These are phyloP conservation scores for Temnothorax curvispinosus DNA, from an alignment of 1,140 invertebrate species.

Conservation along the genomic window DNA sequence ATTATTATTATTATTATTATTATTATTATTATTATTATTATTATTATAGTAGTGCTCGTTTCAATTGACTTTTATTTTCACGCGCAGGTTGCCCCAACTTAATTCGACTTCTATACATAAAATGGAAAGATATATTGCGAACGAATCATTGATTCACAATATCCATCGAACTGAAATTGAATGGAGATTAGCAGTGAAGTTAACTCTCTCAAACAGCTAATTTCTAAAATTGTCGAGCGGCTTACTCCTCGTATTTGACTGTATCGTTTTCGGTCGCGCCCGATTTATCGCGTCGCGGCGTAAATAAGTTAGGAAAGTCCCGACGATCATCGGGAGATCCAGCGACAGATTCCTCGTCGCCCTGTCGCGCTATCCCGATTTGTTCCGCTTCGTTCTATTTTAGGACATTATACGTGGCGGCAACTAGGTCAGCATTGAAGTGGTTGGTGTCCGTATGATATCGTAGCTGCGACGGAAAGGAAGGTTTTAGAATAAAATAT, in stretches of 20 bases:
- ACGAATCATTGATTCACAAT: neutral
- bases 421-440: constrained; percentile 39
- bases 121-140: too few species aligned
- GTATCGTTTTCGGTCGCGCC: neutral
- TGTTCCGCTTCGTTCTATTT: constrained; percentile 50
- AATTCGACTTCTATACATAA: neutral
- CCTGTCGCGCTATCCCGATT: constrained; percentile 30
- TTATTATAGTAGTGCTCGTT: too few species aligned
- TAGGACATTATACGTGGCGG: constrained; percentile 31
- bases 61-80: neutral
- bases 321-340: constrained; percentile 67
- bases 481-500: neutral
- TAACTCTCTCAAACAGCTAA: neutral
- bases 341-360: neutral
- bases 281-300: constrained; percentile 20
- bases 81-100: neutral
- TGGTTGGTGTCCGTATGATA: constrained; percentile 22
- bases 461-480: neutral
- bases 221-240: neutral
- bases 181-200: neutral
- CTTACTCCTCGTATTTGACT: neutral
- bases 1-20: too few species aligned
- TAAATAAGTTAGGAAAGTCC: constrained; percentile 74
- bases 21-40: too few species aligned
- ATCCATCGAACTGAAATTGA: neutral